Conservation (phyloP, 1,140 invertebrate species). For the Nebria ingens region DNA sequence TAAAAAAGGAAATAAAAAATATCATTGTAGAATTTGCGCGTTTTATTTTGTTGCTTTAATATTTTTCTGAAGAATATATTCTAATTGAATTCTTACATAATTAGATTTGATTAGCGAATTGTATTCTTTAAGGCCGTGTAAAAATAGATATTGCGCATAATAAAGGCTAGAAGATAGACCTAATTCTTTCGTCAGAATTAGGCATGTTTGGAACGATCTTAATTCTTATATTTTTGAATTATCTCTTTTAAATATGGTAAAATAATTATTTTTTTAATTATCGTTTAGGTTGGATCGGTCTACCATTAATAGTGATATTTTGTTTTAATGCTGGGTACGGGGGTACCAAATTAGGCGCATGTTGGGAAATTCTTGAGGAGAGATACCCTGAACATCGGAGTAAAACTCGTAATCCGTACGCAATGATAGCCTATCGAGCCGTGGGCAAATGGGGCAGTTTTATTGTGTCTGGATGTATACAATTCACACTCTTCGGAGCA, state of each 20-base stretch:
- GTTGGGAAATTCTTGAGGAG: conserved; percentile 62
- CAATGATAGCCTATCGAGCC: conserved; percentile 51
- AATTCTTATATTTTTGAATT: neutral
- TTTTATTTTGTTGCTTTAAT: too few species aligned
- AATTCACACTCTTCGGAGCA: conserved; percentile 57
- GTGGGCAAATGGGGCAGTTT: conserved; percentile 45
- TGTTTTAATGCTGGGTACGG: conserved; percentile 48
- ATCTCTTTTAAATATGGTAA: neutral
- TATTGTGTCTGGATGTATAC: conserved; percentile 40
- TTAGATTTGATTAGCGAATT: too few species aligned
- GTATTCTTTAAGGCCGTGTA: too few species aligned
- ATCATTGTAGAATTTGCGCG: too few species aligned
- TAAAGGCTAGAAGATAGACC: too few species aligned
- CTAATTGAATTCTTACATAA: too few species aligned
- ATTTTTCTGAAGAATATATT: too few species aligned
- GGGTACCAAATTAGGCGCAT: conserved; percentile 49
- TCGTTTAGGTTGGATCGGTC: conserved; percentile 51
- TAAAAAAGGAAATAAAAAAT: too few species aligned
- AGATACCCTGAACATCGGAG: conserved; percentile 48
- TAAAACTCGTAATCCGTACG: conserved; percentile 52
- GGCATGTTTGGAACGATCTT: too few species aligned
- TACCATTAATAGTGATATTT: conserved; percentile 46
- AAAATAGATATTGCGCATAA: too few species aligned
- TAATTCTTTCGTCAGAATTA: neutral
- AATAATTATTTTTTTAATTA: too few species aligned